Base-by-base conservation (phyloP, 2,113 vertebrate genomes). In the Leptobrachium ailaonicum region DNA sequence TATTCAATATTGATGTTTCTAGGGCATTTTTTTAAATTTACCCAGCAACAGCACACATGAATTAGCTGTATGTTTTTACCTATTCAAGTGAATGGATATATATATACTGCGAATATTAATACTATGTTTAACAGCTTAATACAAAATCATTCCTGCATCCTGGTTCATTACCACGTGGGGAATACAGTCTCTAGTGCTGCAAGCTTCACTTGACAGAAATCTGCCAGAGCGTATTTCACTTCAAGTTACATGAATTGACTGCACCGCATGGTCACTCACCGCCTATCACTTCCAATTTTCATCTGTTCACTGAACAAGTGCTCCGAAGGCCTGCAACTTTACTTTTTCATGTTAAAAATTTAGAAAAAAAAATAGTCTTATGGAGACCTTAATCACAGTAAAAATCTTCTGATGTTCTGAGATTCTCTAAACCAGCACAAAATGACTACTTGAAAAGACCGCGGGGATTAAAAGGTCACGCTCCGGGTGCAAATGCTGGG, bases 221-320 rank as follows among this genome's bases (percentile, higher is more conserved):
- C 74, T 77, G 42, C 50, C 79, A 67, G 67, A 75, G 79, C 58
- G 73, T 6, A 1, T 80, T 79, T 47, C 44, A 74, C 58, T 79
- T 71, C 54, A 10, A 82, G 62, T 58, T 1, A 45, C 47, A 53
- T 75, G 79, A 74, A 82, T 66, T 69, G 60, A 73, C 0, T 44
- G 0, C 32, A 44, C 12, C 77, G 79, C 40, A 73, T 74, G 66
- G 12, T 77, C 71, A 82, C 62, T 71, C 1, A 0, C 53, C 77
- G 53, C 53, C 64, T 74, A 72, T 67, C 75, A 67, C 71, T 82
- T 76, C 60, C 66, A 74, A 71, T 80, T 84, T 67, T 82, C 54
- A 76, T 73, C 66, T 74, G n/a, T 20, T 41, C 12, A 77, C 54
- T 54, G 64, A 76, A 8, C 40, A 78, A 41, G 56, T 82, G 45